phyloP scores from a whole-genome alignment of 2,113 vertebrate species.

The Peromyscus californicus region DNA sequence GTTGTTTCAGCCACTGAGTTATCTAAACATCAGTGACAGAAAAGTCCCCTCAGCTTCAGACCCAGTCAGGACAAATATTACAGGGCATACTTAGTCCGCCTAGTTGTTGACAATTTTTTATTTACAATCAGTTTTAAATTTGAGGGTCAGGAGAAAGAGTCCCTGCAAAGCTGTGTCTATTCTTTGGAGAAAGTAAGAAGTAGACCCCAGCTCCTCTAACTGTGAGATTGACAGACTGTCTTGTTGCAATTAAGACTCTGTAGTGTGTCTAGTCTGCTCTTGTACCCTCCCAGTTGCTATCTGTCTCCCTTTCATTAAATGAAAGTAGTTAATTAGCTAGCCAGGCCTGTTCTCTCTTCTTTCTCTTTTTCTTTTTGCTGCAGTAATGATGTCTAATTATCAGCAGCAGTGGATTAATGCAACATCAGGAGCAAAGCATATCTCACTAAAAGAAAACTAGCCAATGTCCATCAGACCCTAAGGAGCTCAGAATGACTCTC shows the following conservation, averaged over 20 bases:
- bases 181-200: constrained; percentile 79
- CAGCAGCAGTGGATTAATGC: constrained; percentile 89
- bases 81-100: constrained; percentile 64
- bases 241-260: constrained; percentile 86
- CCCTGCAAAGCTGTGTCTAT: constrained; percentile 44
- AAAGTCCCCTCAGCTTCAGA: constrained; percentile 81
- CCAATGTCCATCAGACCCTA: constrained; percentile 83
- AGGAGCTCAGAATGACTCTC: constrained; percentile 82
- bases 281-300: constrained; percentile 88
- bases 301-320: constrained; percentile 90
- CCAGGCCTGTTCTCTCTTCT: constrained; percentile 89
- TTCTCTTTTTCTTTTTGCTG: constrained; percentile 88
- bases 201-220: constrained; percentile 78
- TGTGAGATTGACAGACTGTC: constrained; percentile 79
- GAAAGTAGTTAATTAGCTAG: constrained; percentile 91
- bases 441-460: constrained; percentile 86
- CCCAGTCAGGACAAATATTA: constrained; percentile 73
- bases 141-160: constrained; percentile 26
- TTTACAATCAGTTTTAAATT: constrained; percentile 75
- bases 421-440: constrained; percentile 87
- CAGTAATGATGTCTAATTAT: constrained; percentile 93
- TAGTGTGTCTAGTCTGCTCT: constrained; percentile 84
- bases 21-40: constrained; percentile 84
- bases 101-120: constrained; percentile 67
- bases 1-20: constrained; percentile 84